A percentile compares a stretch with the other conserved stretches of the same genome.
Evolutionary conservation across 2,888 invertebrate genomes (phyloP).

Genomic region (Penaeus monodon): DNA sequence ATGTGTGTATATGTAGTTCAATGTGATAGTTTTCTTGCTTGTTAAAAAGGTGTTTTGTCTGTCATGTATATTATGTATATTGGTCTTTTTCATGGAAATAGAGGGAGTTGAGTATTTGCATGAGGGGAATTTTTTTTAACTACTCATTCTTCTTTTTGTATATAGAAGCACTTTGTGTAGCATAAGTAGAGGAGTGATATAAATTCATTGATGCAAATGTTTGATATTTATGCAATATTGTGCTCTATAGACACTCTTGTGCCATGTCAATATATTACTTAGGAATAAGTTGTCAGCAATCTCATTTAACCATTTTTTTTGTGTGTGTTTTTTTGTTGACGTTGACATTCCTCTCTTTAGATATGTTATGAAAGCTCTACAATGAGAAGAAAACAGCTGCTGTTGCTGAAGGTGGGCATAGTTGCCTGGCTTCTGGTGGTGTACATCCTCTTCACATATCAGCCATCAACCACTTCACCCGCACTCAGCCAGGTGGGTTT

Average conservation of each 20-base stretch:
- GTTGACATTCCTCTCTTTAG: slow-evolving; percentile 3
- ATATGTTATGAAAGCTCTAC: slow-evolving; percentile 35
- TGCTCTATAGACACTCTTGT: background rate
- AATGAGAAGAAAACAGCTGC: slow-evolving; percentile 57
- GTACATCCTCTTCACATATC: slow-evolving; percentile 43
- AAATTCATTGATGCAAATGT: too few species aligned
- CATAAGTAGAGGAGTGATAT: too few species aligned
- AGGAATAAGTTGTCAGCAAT: background rate
- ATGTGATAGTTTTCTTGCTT: too few species aligned
- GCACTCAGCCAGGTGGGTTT: slow-evolving; percentile 35
- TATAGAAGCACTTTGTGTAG: too few species aligned
- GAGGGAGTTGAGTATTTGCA: too few species aligned
- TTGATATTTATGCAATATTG: background rate
- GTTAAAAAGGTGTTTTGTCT: too few species aligned
- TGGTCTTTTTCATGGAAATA: too few species aligned
- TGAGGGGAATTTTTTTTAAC: too few species aligned
- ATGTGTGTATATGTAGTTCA: too few species aligned
- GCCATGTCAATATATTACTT: background rate
- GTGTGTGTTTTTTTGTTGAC: background rate
- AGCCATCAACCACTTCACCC: slow-evolving; percentile 29
- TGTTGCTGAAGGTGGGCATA: slow-evolving; percentile 55
- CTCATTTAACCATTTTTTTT: background rate
- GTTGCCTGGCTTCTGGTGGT: slow-evolving; percentile 52
- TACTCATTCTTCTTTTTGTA: too few species aligned
- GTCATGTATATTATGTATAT: too few species aligned